These are phyloP conservation scores for Cremastobaeus sp. DNA, from an alignment of 2,888 invertebrate genomes.

Conservation along the genomic window DNA sequence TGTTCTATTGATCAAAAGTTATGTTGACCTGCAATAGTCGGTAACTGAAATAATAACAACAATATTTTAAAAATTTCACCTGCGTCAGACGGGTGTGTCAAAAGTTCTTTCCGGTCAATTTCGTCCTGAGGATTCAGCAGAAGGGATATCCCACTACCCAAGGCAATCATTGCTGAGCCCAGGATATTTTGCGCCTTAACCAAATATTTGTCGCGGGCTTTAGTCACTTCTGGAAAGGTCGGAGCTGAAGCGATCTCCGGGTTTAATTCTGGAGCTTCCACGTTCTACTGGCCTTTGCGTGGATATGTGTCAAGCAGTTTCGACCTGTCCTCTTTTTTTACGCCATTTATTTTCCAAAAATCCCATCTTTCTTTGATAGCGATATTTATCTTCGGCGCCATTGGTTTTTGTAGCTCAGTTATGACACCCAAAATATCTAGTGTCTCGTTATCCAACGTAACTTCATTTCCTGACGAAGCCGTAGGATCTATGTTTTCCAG, in stretches of 20 bases:
- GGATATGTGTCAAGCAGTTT: neutral
- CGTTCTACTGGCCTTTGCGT: neutral
- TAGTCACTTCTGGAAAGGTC: neutral
- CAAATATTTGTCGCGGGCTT: neutral
- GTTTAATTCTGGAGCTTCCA: conserved; percentile 6
- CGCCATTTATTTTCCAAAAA: conserved; percentile 5
- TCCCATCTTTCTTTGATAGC: neutral
- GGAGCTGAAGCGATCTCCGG: neutral
- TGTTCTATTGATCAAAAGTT: no score
- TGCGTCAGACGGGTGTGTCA: neutral
- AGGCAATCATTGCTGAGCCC: neutral
- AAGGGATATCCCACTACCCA: neutral
- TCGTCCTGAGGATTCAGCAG: neutral
- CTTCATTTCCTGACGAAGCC: no score
- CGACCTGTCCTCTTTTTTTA: conserved; percentile 3
- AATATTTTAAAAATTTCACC: no score
- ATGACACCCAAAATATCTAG: conserved; percentile 9
- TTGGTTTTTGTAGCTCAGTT: neutral
- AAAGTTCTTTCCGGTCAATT: neutral
- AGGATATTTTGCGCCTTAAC: neutral
- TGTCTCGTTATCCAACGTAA: neutral
- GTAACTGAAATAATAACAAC: no score
- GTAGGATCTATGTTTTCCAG: no score
- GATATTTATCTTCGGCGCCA: neutral
- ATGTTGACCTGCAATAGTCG: no score